Percentiles rank a stretch among this genome's conserved stretches.
Evolutionary conservation across 2,888 invertebrate genomes (phyloP).

Genomic region (Dicyrtomina minuta): DNA sequence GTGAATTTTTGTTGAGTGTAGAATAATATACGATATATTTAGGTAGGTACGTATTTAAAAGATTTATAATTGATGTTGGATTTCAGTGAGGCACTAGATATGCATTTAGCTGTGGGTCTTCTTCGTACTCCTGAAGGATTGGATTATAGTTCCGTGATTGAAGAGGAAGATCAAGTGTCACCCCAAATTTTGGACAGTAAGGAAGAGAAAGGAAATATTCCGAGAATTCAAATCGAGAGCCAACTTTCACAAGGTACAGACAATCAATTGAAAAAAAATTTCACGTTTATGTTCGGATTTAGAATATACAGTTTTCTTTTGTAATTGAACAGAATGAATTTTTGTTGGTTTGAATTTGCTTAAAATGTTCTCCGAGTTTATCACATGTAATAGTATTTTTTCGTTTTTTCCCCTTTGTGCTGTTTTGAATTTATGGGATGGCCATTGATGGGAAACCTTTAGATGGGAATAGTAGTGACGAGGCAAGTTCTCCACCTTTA

Average conservation of each 20-base stretch:
- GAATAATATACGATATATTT: too few relatives aligned
- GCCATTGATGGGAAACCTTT: slow-evolving; percentile 3
- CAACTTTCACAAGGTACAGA: slow-evolving; percentile 65
- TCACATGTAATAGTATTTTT: too few relatives aligned
- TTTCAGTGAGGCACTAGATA: slow-evolving; percentile 84
- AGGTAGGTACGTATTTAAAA: too few relatives aligned
- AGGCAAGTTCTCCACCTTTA: slow-evolving; percentile 55
- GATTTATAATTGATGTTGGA: too few relatives aligned
- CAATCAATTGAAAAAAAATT: too few relatives aligned
- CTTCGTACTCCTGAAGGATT: slow-evolving; percentile 84
- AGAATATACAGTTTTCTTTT: too few relatives aligned
- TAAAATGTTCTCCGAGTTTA: background rate
- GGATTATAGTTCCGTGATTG: slow-evolving; percentile 64
- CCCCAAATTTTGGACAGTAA: slow-evolving; percentile 49
- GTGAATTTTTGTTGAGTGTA: too few relatives aligned
- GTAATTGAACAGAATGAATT: background rate
- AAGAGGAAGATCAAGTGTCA: slow-evolving; percentile 55
- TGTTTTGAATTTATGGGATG: background rate
- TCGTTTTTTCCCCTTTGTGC: background rate
- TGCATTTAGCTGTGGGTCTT: slow-evolving; percentile 88
- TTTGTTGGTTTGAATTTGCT: background rate
- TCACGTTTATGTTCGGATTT: too few relatives aligned
- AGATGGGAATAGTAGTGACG: slow-evolving; percentile 54
- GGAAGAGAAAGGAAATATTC: slow-evolving; percentile 56
- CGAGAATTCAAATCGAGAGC: slow-evolving; percentile 64